phyloP scores from a whole-genome alignment of 2,797 vertebrate species.

The Squalus acanthias region DNA sequence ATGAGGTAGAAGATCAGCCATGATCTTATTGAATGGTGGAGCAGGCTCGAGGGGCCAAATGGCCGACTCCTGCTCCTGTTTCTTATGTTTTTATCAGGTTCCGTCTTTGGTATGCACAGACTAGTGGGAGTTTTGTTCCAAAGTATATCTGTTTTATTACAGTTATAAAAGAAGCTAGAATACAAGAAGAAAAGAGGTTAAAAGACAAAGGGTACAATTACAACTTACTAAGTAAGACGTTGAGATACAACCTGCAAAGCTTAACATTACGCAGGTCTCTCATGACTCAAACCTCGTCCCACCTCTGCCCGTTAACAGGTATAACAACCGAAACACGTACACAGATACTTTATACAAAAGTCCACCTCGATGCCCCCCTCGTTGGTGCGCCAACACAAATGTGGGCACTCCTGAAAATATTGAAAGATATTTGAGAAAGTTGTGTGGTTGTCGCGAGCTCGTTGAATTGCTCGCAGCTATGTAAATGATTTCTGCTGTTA shows the following conservation, averaged over 20 bases:
- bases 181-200: neutral
- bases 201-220: neutral
- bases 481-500: neutral
- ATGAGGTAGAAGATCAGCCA: no score
- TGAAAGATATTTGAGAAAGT: neutral
- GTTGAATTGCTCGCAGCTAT: neutral
- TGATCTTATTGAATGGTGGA: no score
- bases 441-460: neutral
- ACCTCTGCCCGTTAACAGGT: neutral
- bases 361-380: neutral
- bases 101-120: neutral
- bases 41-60: no score
- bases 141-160: neutral
- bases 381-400: neutral
- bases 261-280: no score
- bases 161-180: neutral
- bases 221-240: neutral
- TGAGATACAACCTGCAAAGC: neutral
- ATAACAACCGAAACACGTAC: neutral
- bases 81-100: neutral
- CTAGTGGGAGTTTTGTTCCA: neutral
- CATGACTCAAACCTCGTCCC: neutral
- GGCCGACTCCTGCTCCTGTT: no score
- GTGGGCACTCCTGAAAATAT: neutral
- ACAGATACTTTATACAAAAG: neutral